Conservation (phyloP, 2,113 vertebrate species). For the Plectropomus leopardus region DNA sequence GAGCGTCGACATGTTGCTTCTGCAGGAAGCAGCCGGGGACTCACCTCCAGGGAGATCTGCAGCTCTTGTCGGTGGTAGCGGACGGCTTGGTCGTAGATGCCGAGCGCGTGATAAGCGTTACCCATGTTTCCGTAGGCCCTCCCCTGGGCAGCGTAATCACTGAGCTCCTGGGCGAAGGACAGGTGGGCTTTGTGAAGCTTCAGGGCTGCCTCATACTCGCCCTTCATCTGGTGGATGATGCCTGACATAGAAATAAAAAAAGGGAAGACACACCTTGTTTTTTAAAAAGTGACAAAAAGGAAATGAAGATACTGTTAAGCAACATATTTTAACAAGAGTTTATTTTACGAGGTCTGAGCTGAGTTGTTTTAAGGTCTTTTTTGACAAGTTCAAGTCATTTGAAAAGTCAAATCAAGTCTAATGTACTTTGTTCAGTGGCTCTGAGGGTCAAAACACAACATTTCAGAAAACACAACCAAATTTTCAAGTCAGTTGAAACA, state of each 20-base stretch:
- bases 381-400: no score
- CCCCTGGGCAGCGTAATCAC: constrained; percentile 93
- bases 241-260: constrained; percentile 79
- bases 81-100: constrained; percentile 92
- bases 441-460: no score
- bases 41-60: constrained; percentile 95
- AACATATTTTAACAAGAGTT: no score
- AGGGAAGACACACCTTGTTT: not conserved
- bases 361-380: no score
- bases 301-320: no score
- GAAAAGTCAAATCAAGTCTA: no score
- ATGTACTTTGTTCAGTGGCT: no score
- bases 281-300: not conserved
- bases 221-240: constrained; percentile 98
- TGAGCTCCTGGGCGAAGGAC: constrained; percentile 93
- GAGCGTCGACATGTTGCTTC: not conserved
- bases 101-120: constrained; percentile 93
- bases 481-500: not conserved
- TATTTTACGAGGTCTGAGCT: no score
- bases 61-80: constrained; percentile 96
- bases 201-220: constrained; percentile 91
- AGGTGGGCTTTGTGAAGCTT: constrained; percentile 94
- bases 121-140: constrained; percentile 97
- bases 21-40: no score
- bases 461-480: no score